Base-by-base conservation (phyloP, 2,113 vertebrate species). In the Nestor notabilis region DNA sequence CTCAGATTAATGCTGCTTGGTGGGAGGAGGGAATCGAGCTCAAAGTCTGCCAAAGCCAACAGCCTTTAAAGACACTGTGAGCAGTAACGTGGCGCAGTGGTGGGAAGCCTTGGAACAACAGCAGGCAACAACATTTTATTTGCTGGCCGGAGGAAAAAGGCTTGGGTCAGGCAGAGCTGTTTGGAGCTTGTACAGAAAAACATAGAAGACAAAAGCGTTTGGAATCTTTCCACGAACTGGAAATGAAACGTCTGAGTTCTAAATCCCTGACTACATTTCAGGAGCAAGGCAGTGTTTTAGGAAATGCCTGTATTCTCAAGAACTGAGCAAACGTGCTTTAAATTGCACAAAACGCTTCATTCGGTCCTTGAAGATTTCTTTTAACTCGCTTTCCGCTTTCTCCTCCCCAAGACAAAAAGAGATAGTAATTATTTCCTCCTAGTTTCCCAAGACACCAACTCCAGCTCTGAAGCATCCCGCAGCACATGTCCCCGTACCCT, bases 1-100 rank as follows among this genome's bases (percentile, higher is more conserved):
- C 77, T 89, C 64, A 39, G 60, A 71, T 50, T 43, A 64, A 81
- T 21, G 39, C 60, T 50, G 58, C 35, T 37, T 3, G 46, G 58
- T 39, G 43, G 2, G 5, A 87, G 72, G 56, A 75, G 11, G 5
- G 3, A 82, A 64, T 44, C 39, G 28, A 94, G 81, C 50, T 74
- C 69, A 7, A 83, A 96, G 77, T 43, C 83, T 87, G 83, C 69
- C 77, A 64, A 87, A 91, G 55, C 60, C 25, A 8, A 56, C 29
- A 50, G n/a, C 16, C 18, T 60, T 60, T 75, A 91, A 89, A 92
- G 89, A 60, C 46, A 35, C 3, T 33, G 68, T 8, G 55, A 87
- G 21, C 69, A 50, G 76, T 27, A 78, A 83, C 3, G 24, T 47
- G 81, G 76, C 3, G 1, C 65, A 41, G 64, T 4, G 29, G 16